Base-by-base conservation (phyloP, 2,113 vertebrate species). In the Cyanoramphus novaezelandiae region DNA sequence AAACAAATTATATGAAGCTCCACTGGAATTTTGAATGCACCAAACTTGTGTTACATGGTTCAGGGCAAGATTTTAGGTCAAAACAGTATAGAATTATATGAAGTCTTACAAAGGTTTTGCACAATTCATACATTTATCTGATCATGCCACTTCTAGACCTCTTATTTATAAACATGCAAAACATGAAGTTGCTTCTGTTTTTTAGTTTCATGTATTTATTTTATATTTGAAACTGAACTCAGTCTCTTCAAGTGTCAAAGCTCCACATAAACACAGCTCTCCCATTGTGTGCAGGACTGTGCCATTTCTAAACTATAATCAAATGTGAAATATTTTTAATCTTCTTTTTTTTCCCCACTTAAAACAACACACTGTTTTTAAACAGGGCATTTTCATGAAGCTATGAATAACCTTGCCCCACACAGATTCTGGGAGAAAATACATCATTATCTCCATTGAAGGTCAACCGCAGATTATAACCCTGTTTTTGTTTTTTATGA, bases 381-480 rank as follows among this genome's bases (percentile, higher is more conserved):
- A 96, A 95, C 64, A 93, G 82, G 88, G 57, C 69, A 88, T 92
- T 92, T 98, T 97, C 95, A 94, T 91, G 77, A 97, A 97, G 88
- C 95, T 97, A 97, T 97, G 95, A 97, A 96, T 97, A 97, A 95
- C 96, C 84, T 78, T 98, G 97, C 94, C 91, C 96, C 97, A 94
- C 89, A 97, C 90, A 96, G 92, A 95, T 85, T 93, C 96, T 43
- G 86, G 85, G 87, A 97, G 93, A 91, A 95, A 94, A 93, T 95
- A 71, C 97, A 95, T 98, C 82, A 97, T 98, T 98, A 97, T 97
- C 95, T 95, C 91, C 90, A 96, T 97, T 92, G 97, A 97, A 95
- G 93, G 97, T 87, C 93, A 97, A 96, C 97, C 97, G 44, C 97
- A 98, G 96, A 98, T 98, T 98, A 98, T 86, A 98, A 82, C 81